Evolutionary conservation across 2,797 vertebrate genomes (phyloP).

Genomic region (Sylvia borin): DNA sequence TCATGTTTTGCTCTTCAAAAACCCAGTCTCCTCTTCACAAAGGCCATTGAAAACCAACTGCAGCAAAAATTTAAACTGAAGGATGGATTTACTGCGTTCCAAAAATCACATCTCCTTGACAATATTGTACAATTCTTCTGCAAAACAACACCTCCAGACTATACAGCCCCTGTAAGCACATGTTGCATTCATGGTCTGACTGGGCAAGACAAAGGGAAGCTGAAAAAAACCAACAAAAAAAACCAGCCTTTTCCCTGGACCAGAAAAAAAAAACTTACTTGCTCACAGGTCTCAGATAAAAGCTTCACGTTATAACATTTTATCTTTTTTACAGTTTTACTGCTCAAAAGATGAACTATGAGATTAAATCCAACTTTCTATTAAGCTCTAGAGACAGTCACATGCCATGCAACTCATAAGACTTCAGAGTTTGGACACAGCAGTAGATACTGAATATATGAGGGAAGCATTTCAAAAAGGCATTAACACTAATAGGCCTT

Average conservation of each 20-base stretch:
- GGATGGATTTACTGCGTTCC: background rate
- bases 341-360: background rate
- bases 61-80: background rate
- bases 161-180: background rate
- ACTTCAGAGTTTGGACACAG: background rate
- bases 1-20: background rate
- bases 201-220: background rate
- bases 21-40: background rate
- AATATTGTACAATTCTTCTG: background rate
- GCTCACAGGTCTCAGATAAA: conserved; percentile 16
- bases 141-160: background rate
- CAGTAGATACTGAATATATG: background rate
- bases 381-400: conserved; percentile 31
- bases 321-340: conserved; percentile 46
- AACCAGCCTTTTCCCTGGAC: background rate
- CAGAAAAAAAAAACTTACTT: background rate
- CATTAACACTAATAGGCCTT: conserved; percentile 30
- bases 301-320: background rate
- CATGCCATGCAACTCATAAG: background rate
- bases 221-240: background rate
- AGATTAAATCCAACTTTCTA: conserved; percentile 43
- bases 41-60: background rate
- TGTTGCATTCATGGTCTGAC: background rate
- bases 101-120: background rate
- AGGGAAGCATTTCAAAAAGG: conserved; percentile 26